Percentiles rank a stretch among this genome's conserved stretches.
Conservation (phyloP, 1,140 invertebrate genomes). For the Pseudomyrmex flavicornis region DNA sequence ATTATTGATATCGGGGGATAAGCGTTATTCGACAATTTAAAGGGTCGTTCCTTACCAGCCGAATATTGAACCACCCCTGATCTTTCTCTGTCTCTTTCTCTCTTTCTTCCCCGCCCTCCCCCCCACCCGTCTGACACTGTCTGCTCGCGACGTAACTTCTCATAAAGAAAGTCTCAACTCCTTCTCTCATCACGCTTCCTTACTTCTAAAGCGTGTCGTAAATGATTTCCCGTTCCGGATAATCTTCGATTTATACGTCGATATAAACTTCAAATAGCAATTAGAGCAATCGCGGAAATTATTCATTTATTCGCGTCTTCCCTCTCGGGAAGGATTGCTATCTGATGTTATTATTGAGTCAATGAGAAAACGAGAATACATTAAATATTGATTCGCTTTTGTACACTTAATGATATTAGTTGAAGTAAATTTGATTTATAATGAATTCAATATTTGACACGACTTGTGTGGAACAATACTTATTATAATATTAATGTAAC, state of each 20-base stretch:
- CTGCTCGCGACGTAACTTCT: constrained; percentile 14
- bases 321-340: neutral
- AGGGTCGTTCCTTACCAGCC: neutral
- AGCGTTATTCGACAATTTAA: constrained; percentile 21
- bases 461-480: no score
- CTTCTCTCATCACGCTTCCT: constrained; percentile 30
- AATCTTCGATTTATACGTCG: neutral
- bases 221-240: constrained; percentile 3
- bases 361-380: neutral
- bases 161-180: constrained; percentile 42
- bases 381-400: neutral
- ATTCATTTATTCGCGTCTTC: neutral
- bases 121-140: neutral
- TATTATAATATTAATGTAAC: no score
- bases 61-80: constrained; percentile 50
- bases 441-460: neutral
- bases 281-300: neutral
- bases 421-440: neutral
- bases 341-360: neutral
- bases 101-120: no score
- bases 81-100: neutral
- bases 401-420: neutral
- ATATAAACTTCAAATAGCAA: neutral
- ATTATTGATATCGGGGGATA: constrained; percentile 45
- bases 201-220: constrained; percentile 13